phyloP scores from a whole-genome alignment of 2,797 vertebrate genomes.

The Clarias platycephalus region DNA sequence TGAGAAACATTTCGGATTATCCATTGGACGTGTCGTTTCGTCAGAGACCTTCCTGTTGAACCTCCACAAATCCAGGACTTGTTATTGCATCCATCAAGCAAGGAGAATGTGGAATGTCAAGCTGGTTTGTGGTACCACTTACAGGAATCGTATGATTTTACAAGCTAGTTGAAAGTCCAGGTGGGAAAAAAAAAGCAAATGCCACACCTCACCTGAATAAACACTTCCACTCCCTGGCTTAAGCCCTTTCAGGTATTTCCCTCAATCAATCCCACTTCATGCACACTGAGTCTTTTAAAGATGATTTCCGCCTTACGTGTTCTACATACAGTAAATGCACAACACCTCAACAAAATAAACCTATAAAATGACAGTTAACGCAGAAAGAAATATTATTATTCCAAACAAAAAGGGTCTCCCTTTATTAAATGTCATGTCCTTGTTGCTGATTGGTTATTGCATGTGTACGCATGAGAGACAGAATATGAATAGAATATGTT shows the following conservation, averaged over 20 bases:
- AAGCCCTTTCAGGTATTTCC: background rate
- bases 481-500: background rate
- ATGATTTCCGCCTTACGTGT: background rate
- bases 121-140: background rate
- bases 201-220: constrained; percentile 20
- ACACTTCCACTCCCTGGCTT: constrained; percentile 13
- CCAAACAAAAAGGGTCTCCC: background rate
- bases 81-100: background rate
- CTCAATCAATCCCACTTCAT: background rate
- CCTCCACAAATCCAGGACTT: background rate
- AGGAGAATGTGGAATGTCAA: background rate
- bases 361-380: background rate
- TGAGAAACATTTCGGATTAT: constrained; percentile 12
- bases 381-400: background rate
- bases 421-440: background rate
- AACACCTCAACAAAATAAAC: background rate
- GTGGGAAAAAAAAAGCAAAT: background rate
- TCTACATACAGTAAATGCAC: background rate
- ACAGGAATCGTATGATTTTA: background rate
- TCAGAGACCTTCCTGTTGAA: constrained; percentile 22
- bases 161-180: background rate
- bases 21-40: background rate
- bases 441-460: background rate
- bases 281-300: background rate
- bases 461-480: background rate